These are phyloP conservation scores for Istiophorus platypterus DNA, from an alignment of 2,113 vertebrate species.

Conservation along the genomic window DNA sequence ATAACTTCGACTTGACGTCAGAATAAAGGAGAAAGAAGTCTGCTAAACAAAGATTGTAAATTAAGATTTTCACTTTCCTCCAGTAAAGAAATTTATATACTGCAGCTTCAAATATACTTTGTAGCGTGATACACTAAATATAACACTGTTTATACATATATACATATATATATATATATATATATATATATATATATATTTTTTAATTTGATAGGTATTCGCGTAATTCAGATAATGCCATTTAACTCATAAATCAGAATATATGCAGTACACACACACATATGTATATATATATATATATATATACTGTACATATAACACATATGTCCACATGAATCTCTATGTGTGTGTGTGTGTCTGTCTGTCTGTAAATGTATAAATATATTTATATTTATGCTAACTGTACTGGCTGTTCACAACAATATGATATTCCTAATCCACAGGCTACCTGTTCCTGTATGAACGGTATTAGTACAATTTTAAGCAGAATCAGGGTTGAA, in stretches of 20 bases:
- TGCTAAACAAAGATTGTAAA: constrained; percentile 78
- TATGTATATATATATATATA: too few relatives aligned
- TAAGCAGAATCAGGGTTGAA: background rate
- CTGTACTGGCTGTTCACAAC: background rate
- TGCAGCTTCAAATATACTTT: constrained; percentile 47
- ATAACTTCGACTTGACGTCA: constrained; percentile 83
- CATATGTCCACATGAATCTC: too few relatives aligned
- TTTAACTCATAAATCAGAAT: background rate
- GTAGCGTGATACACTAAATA: constrained; percentile 17
- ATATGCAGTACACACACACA: too few relatives aligned
- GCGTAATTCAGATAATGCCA: background rate
- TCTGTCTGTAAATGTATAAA: background rate
- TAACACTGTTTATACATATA: constrained; percentile 4
- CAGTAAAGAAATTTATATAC: constrained; percentile 69
- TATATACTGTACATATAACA: background rate
- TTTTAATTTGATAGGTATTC: constrained; percentile 11
- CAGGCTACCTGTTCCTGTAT: background rate
- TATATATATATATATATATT: too few relatives aligned
- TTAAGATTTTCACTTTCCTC: constrained; percentile 64
- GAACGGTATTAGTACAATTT: background rate
- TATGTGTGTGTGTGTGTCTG: too few relatives aligned
- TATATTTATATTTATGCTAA: background rate
- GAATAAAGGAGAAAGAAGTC: constrained; percentile 65
- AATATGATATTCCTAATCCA: background rate
- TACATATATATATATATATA: too few relatives aligned